Percentiles rank a stretch among this genome's conserved stretches.
Conservation (phyloP, 2,113 vertebrate genomes). For the Onychorhynchus coronatus region DNA sequence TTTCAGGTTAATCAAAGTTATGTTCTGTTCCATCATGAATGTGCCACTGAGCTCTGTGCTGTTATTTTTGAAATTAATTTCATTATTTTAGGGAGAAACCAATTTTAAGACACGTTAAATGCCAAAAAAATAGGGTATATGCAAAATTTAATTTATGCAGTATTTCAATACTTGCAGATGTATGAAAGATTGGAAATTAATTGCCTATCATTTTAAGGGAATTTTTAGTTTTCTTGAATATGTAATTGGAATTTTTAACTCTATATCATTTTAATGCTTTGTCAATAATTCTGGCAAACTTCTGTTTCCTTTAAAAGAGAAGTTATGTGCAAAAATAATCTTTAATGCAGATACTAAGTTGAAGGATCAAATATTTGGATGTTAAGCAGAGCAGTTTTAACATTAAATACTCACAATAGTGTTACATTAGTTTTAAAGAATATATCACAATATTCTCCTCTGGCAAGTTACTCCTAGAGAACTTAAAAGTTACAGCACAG, state of each 20-base stretch:
- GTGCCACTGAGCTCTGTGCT: neutral
- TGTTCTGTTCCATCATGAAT: neutral
- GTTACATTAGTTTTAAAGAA: neutral
- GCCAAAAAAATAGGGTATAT: neutral
- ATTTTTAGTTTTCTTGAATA: neutral
- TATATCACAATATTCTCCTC: neutral
- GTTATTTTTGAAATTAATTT: neutral
- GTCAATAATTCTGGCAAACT: neutral
- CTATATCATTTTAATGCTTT: neutral
- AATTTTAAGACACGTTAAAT: neutral
- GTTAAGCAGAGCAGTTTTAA: neutral
- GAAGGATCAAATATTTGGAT: neutral
- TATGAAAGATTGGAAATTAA: neutral
- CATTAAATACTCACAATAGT: neutral
- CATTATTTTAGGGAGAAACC: neutral
- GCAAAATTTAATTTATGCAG: neutral
- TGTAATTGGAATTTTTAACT: neutral
- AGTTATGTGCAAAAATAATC: neutral
- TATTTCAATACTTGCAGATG: neutral
- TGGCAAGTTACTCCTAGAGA: neutral
- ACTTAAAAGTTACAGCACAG: neutral
- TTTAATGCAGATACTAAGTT: neutral
- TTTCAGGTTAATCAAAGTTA: neutral
- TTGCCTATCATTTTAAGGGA: neutral
- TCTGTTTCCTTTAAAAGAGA: neutral